These are phyloP conservation scores for Troilus luridus DNA, from an alignment of 2,888 invertebrate genomes.

Conservation along the genomic window DNA sequence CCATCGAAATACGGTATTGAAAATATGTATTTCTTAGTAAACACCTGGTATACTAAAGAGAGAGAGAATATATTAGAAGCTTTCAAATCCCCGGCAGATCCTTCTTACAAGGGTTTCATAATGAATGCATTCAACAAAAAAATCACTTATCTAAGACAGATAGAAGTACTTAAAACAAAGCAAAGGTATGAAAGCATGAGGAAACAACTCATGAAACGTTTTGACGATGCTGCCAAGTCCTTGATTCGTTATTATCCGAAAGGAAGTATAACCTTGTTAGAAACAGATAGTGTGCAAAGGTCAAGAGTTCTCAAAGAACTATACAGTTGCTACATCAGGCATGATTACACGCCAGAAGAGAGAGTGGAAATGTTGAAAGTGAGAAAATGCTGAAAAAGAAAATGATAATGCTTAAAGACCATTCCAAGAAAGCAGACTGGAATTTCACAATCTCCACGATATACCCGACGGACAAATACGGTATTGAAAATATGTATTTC, in stretches of 20 bases:
- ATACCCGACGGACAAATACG: conserved; percentile 79
- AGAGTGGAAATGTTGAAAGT: conserved; percentile 80
- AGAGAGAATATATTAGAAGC: too few relatives aligned
- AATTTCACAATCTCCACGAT: conserved; percentile 68
- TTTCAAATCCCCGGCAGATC: too few relatives aligned
- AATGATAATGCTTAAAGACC: background rate
- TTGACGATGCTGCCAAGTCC: too few relatives aligned
- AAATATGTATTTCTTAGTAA: too few relatives aligned
- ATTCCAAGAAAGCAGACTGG: background rate
- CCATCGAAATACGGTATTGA: too few relatives aligned
- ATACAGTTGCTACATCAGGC: conserved; percentile 70
- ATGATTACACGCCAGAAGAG: conserved; percentile 74
- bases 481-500: conserved; percentile 82
- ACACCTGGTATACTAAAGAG: too few relatives aligned
- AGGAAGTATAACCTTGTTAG: conserved; percentile 81
- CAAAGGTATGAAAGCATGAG: too few relatives aligned
- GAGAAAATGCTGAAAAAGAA: conserved; percentile 67
- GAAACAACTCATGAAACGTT: too few relatives aligned
- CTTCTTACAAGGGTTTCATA: too few relatives aligned
- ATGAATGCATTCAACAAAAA: too few relatives aligned
- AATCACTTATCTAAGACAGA: too few relatives aligned
- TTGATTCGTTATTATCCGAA: conserved; percentile 84
- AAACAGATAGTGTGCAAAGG: conserved; percentile 84
- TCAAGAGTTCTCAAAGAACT: conserved; percentile 82
- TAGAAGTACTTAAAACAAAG: too few relatives aligned